Evolutionary conservation across 2,113 vertebrate species (phyloP).

Genomic region (Plectropomus leopardus): DNA sequence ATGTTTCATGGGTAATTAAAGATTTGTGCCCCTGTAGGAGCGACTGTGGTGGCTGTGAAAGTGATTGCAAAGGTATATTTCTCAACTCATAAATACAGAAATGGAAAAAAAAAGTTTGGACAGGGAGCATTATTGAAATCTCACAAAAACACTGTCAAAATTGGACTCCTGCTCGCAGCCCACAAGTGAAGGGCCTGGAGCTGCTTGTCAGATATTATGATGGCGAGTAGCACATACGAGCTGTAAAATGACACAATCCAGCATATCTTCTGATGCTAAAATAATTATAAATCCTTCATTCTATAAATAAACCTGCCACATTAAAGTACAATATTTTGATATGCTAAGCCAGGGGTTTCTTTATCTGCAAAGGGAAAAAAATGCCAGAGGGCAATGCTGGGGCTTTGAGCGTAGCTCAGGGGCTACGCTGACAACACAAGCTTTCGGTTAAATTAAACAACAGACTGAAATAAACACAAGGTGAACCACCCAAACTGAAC

Average conservation of each 20-base stretch:
- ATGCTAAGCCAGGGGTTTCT: constrained; percentile 51
- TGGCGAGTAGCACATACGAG: constrained; percentile 26
- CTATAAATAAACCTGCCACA: constrained; percentile 66
- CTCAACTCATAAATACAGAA: constrained; percentile 55
- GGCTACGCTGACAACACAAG: constrained; percentile 60
- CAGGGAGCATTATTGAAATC: constrained; percentile 34
- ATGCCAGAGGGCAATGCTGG: constrained; percentile 63
- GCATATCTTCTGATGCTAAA: constrained; percentile 66
- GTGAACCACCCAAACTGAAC: constrained; percentile 54
- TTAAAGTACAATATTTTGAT: constrained; percentile 57
- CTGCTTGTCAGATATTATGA: constrained; percentile 53
- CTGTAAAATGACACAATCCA: constrained; percentile 45
- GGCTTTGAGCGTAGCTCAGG: constrained; percentile 66
- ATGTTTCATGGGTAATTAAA: constrained; percentile 66
- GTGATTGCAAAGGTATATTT: constrained; percentile 38
- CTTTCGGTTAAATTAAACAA: constrained; percentile 71
- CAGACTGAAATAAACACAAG: constrained; percentile 72
- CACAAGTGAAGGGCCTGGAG: constrained; percentile 38
- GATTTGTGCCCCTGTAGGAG: constrained; percentile 44
- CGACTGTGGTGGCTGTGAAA: constrained; percentile 13
- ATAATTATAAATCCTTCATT: constrained; percentile 63
- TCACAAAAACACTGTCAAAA: constrained; percentile 28
- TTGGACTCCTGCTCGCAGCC: constrained; percentile 17
- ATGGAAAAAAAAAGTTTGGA: constrained; percentile 37
- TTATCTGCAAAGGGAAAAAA: constrained; percentile 55